phyloP scores from a whole-genome alignment of 2,888 invertebrate genomes.

The Abscondita cerata region DNA sequence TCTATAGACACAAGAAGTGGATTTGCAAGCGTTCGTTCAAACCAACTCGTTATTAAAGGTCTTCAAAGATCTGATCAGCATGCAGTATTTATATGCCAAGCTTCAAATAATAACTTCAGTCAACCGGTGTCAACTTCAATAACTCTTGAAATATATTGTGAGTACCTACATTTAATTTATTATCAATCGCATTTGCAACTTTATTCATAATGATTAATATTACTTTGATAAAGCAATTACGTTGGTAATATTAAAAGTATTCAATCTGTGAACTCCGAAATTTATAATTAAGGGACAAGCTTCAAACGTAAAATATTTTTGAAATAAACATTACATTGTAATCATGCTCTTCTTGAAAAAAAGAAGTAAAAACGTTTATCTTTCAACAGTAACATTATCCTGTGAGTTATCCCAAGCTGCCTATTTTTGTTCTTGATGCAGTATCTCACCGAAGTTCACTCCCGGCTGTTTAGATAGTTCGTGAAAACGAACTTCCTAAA shows the following conservation, averaged over 20 bases:
- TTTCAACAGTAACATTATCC: constrained; percentile 20
- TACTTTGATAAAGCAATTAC: no score
- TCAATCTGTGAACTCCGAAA: no score
- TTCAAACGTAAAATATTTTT: neutral
- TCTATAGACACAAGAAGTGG: constrained; percentile 63
- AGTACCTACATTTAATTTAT: no score
- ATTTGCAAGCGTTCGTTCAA: constrained; percentile 63
- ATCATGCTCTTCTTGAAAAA: neutral
- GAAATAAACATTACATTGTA: no score
- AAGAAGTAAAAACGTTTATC: constrained; percentile 16
- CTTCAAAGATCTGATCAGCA: constrained; percentile 76
- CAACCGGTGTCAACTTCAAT: constrained; percentile 73
- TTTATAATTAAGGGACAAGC: no score
- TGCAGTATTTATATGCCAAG: constrained; percentile 78
- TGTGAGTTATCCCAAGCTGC: constrained; percentile 22
- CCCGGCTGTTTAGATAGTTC: constrained; percentile 41
- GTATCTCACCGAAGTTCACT: constrained; percentile 42
- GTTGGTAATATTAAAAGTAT: constrained; percentile 17
- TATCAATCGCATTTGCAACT: no score
- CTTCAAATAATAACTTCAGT: constrained; percentile 76
- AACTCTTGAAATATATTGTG: constrained; percentile 78
- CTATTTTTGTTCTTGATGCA: constrained; percentile 39
- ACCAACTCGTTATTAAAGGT: constrained; percentile 66
- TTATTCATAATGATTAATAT: no score
- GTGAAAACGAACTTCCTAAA: constrained; percentile 47